phyloP scores from a whole-genome alignment of 1,140 invertebrate genomes.

The Trachymyrmex cornetzi region DNA sequence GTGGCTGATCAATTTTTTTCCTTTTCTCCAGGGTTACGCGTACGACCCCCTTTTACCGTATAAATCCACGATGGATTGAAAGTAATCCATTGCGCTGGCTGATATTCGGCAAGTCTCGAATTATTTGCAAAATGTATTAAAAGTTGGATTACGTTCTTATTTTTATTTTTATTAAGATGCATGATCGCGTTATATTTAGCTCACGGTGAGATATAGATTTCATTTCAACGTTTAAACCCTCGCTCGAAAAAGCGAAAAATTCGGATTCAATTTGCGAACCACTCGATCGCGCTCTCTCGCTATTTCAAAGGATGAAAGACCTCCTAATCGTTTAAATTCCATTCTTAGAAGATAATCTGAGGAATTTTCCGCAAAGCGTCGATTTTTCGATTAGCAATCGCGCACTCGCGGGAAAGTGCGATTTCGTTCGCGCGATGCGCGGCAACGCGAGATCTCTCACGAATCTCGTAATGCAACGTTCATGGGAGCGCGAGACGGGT shows the following conservation, averaged over 20 bases:
- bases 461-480: slow-evolving; percentile 38
- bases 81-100: slow-evolving; percentile 42
- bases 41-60: slow-evolving; percentile 69
- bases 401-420: slow-evolving; percentile 40
- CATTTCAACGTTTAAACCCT: neutral
- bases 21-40: slow-evolving; percentile 48
- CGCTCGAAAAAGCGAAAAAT: too few relatives aligned
- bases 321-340: neutral
- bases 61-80: slow-evolving; percentile 54
- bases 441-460: slow-evolving; percentile 57
- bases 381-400: slow-evolving; percentile 9
- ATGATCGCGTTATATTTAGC: neutral
- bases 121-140: neutral
- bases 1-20: slow-evolving; percentile 67
- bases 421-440: slow-evolving; percentile 12
- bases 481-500: slow-evolving; percentile 53
- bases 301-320: too few relatives aligned
- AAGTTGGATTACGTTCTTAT: too few relatives aligned
- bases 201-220: neutral
- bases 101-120: neutral
- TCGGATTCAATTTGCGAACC: too few relatives aligned
- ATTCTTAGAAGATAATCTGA: neutral
- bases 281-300: too few relatives aligned
- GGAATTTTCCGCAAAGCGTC: neutral
- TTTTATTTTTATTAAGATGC: neutral